Evolutionary conservation across 2,113 vertebrate genomes (phyloP).

Genomic region (Tympanuchus pallidicinctus): DNA sequence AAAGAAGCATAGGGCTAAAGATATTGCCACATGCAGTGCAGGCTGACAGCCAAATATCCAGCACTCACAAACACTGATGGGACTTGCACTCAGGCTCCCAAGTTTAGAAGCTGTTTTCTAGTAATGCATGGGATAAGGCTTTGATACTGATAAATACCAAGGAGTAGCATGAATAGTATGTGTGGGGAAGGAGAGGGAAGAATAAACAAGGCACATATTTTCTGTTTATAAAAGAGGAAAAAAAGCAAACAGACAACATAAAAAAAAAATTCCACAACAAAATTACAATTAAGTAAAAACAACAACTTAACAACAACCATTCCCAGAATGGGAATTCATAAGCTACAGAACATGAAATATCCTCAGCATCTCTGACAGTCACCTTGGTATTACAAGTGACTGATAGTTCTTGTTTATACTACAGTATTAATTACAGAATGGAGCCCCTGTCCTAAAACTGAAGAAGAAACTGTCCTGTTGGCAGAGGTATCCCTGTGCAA

Average conservation of each 20-base stretch:
- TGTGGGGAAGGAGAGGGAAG: background rate
- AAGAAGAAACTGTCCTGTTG: background rate
- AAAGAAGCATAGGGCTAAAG: background rate
- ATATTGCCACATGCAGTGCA: background rate
- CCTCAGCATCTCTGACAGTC: too few species aligned
- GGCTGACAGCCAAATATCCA: background rate
- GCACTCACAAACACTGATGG: background rate
- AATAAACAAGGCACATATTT: background rate
- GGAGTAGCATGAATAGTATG: background rate
- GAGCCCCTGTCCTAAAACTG: background rate
- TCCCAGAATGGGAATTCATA: background rate
- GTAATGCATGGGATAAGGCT: background rate
- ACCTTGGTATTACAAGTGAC: background rate
- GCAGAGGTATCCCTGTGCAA: background rate
- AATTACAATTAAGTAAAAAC: background rate
- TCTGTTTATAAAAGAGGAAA: background rate
- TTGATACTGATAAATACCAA: background rate
- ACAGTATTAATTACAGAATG: background rate
- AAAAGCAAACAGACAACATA: too few species aligned
- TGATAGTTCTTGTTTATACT: background rate
- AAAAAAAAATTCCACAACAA: background rate
- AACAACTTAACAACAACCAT: background rate
- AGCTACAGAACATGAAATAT: background rate
- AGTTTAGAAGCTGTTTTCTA: background rate
- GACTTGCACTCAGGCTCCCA: background rate